Evolutionary conservation across 1,140 invertebrate genomes (phyloP).

Genomic region (Hesperophylax magnus): DNA sequence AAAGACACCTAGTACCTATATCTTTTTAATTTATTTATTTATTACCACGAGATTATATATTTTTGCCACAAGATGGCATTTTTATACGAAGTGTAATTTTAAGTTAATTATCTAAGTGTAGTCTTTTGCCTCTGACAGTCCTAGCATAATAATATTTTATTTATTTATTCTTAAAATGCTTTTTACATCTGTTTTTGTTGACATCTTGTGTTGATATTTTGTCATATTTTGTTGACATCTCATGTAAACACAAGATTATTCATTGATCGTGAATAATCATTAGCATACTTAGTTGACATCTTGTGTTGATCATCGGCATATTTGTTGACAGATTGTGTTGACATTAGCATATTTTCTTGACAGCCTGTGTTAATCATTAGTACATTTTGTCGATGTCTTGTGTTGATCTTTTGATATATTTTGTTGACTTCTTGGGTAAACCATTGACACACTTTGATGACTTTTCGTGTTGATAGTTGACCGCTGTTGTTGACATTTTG

Average conservation of each 20-base stretch:
- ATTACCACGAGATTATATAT: constrained; percentile 33
- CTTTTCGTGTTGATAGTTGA: not conserved
- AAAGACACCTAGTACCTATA: constrained; percentile 24
- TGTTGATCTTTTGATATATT: not conserved
- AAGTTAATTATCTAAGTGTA: constrained; percentile 29
- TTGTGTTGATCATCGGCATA: too few species aligned
- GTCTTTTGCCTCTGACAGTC: constrained; percentile 3
- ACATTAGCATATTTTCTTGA: not conserved
- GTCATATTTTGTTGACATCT: not conserved
- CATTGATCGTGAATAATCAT: too few species aligned
- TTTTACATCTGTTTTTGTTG: constrained; percentile 13
- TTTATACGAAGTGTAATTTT: constrained; percentile 28
- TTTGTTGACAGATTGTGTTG: not conserved
- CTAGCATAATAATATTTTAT: constrained; percentile 2
- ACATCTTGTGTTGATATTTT: not conserved
- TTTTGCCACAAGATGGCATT: constrained; percentile 21
- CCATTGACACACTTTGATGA: not conserved
- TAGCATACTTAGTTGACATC: too few species aligned
- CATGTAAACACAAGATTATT: too few species aligned
- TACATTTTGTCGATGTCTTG: not conserved
- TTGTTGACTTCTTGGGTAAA: too few species aligned
- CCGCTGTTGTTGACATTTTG: not conserved
- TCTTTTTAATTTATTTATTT: constrained; percentile 25
- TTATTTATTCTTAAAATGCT: constrained; percentile 10
- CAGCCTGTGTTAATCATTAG: not conserved